Base-by-base conservation (phyloP, 2,888 invertebrate genomes). In the Plemyria rubiginata region DNA sequence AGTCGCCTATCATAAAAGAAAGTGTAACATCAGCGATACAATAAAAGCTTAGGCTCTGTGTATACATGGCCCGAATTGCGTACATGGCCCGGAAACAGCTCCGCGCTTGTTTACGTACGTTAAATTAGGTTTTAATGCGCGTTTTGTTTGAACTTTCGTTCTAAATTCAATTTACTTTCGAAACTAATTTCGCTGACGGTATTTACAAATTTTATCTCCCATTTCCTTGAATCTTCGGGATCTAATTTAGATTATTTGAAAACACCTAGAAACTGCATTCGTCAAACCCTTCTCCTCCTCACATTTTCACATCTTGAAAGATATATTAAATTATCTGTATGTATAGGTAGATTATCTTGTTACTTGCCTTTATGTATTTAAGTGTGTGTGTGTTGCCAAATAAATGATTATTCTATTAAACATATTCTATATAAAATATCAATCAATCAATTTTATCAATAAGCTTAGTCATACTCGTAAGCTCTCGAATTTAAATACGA, bases 21-120 rank as follows among this genome's bases (percentile, higher is more conserved):
- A 63, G 55, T 63, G 63, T 63, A 48, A 52, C 59, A 45, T 52
- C 46, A 57, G 54, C 49, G 58, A 62, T 62, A 62, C 49, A 59
- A 59, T 56, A 36, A 54, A 54, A 32, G 41, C n/a, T 43, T 38
- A 51, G 38, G 16, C 40, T 16, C 40, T 48, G 53, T 4, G 49
- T 53, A 40, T 43, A 49, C 53, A 53, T 28, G 45, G 36, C 29
- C 52, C 40, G 40, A n/a, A 56, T 60, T 48, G 16, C 16, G 45
- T 45, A 36, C 52, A 52, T 12, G 54, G 15, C 40, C 13, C 62
- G 58, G 54, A 63, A 59, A 58, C 54, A 12, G 36, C 40, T 50
- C 50, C 54, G 36, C n/a, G 45, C 45, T 29, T 62, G 62, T 62
- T 62, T 58, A 62, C 54, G 15, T 16, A 40, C 36, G 43, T 46